Percentiles rank a stretch among this genome's conserved stretches.
phyloP scores from a whole-genome alignment of 2,113 vertebrate genomes.

The Rafetus swinhoei region DNA sequence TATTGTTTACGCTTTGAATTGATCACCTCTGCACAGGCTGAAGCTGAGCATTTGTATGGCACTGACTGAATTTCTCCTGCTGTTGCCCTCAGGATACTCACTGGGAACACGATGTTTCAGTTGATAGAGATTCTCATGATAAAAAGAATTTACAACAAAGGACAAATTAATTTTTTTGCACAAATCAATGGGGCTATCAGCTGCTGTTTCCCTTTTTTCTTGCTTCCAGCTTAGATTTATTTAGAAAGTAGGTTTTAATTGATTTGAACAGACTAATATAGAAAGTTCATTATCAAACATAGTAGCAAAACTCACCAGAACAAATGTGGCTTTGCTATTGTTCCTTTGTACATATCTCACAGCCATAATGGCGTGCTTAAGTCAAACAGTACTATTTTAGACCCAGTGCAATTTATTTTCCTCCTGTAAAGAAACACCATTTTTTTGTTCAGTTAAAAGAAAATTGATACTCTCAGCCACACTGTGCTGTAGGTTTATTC shows the following conservation, averaged over 20 bases:
- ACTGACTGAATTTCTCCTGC: conserved; percentile 44
- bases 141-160: conserved; percentile 64
- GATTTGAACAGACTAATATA: conserved; percentile 55
- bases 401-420: conserved; percentile 50
- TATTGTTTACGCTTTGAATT: conserved; percentile 64
- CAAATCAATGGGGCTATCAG: conserved; percentile 47
- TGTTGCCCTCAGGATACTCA: conserved; percentile 64
- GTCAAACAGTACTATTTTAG: conserved; percentile 48
- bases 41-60: conserved; percentile 48
- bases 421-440: conserved; percentile 55
- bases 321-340: conserved; percentile 34
- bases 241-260: conserved; percentile 62
- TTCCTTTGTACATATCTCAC: conserved; percentile 31
- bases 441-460: conserved; percentile 47
- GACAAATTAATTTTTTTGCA: conserved; percentile 72
- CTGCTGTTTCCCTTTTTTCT: conserved; percentile 15
- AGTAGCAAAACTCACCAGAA: neutral
- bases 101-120: conserved; percentile 48
- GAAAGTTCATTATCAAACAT: conserved; percentile 37
- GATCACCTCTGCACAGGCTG: conserved; percentile 43
- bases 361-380: conserved; percentile 51
- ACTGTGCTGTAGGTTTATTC: neutral
- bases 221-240: conserved; percentile 44
- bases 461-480: conserved; percentile 32
- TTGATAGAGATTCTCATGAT: conserved; percentile 68